A percentile compares a stretch with the other conserved stretches of the same genome.
Conservation (phyloP, 2,888 invertebrate species). For the Alentia gelatinosa region DNA sequence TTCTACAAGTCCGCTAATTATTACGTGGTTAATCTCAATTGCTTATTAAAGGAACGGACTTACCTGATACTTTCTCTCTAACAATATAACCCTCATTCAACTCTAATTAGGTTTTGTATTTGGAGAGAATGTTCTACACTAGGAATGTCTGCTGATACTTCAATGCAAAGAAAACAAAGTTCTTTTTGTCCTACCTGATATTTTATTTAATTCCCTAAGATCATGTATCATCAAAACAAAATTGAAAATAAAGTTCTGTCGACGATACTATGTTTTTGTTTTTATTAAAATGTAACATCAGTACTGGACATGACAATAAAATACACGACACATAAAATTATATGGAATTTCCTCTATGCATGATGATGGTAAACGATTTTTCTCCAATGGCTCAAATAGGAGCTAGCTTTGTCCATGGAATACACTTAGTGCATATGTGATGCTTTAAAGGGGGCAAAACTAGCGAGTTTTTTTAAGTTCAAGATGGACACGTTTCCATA, state of each 20-base stretch:
- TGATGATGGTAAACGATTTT: conserved; percentile 2
- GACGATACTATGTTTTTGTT: conserved; percentile 30
- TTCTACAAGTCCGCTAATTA: neutral
- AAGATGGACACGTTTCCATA: conserved; percentile 44
- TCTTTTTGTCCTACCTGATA: conserved; percentile 23
- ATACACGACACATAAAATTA: conserved; percentile 47
- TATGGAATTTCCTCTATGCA: conserved; percentile 25
- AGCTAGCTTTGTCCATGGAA: conserved; percentile 25
- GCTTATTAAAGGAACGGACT: conserved; percentile 16
- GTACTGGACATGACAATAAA: conserved; percentile 49
- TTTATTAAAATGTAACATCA: conserved; percentile 44
- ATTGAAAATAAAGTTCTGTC: conserved; percentile 10
- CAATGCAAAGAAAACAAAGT: neutral
- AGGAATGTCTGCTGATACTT: neutral
- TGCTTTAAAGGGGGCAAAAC: conserved; percentile 7
- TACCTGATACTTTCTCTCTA: conserved; percentile 6
- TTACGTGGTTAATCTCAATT: neutral
- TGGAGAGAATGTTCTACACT: neutral
- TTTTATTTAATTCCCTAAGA: conserved; percentile 32
- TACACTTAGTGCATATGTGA: neutral
- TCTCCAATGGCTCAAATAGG: conserved; percentile 9
- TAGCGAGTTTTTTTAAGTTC: conserved; percentile 12
- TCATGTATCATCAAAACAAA: conserved; percentile 42
- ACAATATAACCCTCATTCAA: neutral
- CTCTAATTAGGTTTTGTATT: neutral